Evolutionary conservation across 2,113 vertebrate genomes (phyloP), one percentile per base, ranked within the genome.

Genomic region (Himantopus leucocephalus): DNA sequence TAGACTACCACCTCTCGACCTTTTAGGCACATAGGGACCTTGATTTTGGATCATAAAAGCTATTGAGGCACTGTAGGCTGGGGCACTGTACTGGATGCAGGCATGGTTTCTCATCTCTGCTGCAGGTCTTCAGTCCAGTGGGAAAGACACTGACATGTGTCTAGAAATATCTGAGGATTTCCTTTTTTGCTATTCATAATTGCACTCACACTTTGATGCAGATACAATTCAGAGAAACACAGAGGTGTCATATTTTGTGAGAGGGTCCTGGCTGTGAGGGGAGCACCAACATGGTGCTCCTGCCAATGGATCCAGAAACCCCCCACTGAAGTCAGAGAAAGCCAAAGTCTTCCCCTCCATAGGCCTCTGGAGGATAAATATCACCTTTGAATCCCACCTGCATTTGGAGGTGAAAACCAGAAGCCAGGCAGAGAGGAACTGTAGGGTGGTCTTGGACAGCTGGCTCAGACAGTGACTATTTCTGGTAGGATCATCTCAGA

Each of bases 11-110:
- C 6, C 10, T 55, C 53, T 64, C 29, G 47, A 32, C 35, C 9
- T 73, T 53, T 64, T 37, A 92, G 53, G 37, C 34, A 70, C 18
- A 9, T 3, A 27, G 8, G 2, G 3, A 59, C 52, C 32, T 71
- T 55, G 24, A 52, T 67, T 88, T 67, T 37, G 30, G 59, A 52
- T 18, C 9, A 37, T 11, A 35, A 71, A 81, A 74, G 11, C 27
- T 52, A 12, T 8, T 13, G 24, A 37, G 43, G 52, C 41, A 35
- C 20, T 60, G 27, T 34, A 59, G 47, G 6, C 5, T 71, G 10
- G 30, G 10, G 8, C 32, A 34, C 4, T 64, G 7, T 0, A 0
- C 14, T 63, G 37, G 10, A 77, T 56, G 16, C 27, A 74, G 15
- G 10, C 10, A 19, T 19, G 30, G 8, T 67, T 75, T 88, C 52